Evolutionary conservation across 2,113 vertebrate genomes (phyloP).

Genomic region (Lepus europaeus): DNA sequence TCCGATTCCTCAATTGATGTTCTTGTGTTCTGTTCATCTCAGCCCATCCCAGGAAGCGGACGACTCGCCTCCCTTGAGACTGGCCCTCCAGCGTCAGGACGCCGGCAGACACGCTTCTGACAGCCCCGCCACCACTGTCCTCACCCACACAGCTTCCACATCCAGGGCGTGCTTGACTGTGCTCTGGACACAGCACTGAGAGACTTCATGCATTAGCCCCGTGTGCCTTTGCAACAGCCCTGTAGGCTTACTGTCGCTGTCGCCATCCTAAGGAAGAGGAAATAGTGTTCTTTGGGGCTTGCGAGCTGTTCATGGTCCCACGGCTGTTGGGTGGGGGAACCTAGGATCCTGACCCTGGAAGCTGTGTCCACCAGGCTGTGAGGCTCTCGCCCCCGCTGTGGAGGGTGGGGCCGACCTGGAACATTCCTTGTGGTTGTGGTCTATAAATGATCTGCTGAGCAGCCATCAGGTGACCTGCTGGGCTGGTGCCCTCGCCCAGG

Average conservation of each 20-base stretch:
- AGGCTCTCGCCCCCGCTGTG: neutral
- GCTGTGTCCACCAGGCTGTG: fast-evolving
- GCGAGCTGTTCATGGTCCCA: neutral
- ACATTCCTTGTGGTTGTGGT: too few relatives aligned
- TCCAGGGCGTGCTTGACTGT: neutral
- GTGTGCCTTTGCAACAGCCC: neutral
- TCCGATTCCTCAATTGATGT: slow-evolving; percentile 48
- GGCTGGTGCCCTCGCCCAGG: neutral
- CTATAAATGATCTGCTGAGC: neutral
- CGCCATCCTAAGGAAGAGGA: neutral
- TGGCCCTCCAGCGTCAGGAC: neutral
- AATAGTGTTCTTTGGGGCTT: neutral
- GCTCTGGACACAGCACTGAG: neutral
- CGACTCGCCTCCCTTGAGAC: neutral
- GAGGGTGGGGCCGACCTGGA: neutral
- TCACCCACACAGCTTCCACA: fast-evolving
- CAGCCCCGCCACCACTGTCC: neutral
- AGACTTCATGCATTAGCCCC: neutral
- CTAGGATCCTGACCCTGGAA: neutral
- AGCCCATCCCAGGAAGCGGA: slow-evolving; percentile 31
- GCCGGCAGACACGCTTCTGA: neutral
- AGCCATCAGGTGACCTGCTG: neutral
- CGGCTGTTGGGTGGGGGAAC: neutral
- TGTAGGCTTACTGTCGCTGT: neutral
- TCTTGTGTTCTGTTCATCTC: neutral